Base-by-base conservation (phyloP, 2,797 vertebrate species). In the Lutjanus argentimaculatus region DNA sequence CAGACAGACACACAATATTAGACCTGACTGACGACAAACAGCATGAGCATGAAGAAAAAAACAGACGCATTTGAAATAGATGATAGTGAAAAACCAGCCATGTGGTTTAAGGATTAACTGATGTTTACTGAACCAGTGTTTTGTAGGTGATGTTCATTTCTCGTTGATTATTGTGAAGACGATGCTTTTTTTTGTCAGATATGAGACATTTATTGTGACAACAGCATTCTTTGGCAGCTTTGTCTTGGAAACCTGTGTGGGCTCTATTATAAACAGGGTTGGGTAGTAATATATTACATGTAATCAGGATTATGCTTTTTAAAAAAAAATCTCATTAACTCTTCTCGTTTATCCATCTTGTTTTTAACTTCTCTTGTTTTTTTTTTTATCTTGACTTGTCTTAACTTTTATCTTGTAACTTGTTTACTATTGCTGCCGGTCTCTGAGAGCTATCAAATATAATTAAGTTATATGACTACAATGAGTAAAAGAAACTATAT, bases 1-100 rank as follows among this genome's bases (percentile, higher is more conserved):
- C 55, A 71, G 65, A 22, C 46, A 36, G 65, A 22, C 46, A 36
- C 43, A 62, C 55, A 71, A 66, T 15, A 25, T 85, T 65, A 84
- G 56, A 79, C 22, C 25, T 40, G 30, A 69, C 17, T 46, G 58
- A 68, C 61, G 30, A 25, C 36, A 78, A 67, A 71, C 7, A 10
- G 22, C 10, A 11, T 59, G 19, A 66, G 12, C 7, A 40, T 15
- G 30, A 59, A 69, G 7, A 21, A 63, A 69, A 69, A 70, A n/a
- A 67, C 16, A 51, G 42, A 49, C 14, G 46, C 21, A 19, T 77
- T 21, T 68, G 52, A 61, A 72, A 36, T 2, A 2, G 3, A 12
- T 30, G 46, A 56, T 2, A 6, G 51, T 48, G 53, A 42, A 64
- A 36, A 51, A 21, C 7, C 45, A 30, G 43, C 4, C 49, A 5